Evolutionary conservation across 2,113 vertebrate genomes (phyloP).

Genomic region (Indicator indicator): DNA sequence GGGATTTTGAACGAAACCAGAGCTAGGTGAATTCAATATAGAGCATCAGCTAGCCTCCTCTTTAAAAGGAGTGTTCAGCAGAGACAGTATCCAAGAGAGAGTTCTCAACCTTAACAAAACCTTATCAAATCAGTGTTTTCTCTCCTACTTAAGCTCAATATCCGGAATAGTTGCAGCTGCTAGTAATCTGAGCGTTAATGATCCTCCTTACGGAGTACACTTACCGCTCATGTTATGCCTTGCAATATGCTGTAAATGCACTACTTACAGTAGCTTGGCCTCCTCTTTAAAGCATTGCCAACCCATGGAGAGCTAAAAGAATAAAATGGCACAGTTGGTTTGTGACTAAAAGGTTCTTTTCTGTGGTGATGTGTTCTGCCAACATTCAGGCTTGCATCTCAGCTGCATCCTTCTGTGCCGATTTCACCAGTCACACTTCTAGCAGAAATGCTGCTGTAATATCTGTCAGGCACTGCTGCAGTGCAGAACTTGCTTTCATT

Average conservation of each 20-base stretch:
- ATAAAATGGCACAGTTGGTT: neutral
- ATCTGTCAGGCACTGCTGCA: slow-evolving; percentile 35
- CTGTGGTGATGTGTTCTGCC: neutral
- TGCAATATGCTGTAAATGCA: neutral
- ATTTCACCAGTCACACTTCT: neutral
- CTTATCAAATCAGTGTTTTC: slow-evolving; percentile 11
- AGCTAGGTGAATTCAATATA: neutral
- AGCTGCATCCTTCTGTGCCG: slow-evolving; percentile 5
- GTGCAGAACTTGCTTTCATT: slow-evolving; percentile 55
- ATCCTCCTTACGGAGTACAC: neutral
- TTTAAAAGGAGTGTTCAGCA: neutral
- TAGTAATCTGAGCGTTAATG: slow-evolving; percentile 23
- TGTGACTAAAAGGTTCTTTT: neutral
- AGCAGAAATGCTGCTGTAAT: neutral
- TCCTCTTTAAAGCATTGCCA: slow-evolving; percentile 18
- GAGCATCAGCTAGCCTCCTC: neutral
- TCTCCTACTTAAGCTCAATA: slow-evolving; percentile 14
- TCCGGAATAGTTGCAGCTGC: neutral
- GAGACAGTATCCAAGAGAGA: neutral
- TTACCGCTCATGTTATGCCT: neutral
- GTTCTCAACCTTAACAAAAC: slow-evolving; percentile 43
- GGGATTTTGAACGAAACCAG: neutral
- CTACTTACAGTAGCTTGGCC: neutral
- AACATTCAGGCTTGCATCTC: neutral
- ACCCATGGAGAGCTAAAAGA: neutral